phyloP scores from a whole-genome alignment of 2,888 invertebrate species.

The Tenthredo amoena region DNA sequence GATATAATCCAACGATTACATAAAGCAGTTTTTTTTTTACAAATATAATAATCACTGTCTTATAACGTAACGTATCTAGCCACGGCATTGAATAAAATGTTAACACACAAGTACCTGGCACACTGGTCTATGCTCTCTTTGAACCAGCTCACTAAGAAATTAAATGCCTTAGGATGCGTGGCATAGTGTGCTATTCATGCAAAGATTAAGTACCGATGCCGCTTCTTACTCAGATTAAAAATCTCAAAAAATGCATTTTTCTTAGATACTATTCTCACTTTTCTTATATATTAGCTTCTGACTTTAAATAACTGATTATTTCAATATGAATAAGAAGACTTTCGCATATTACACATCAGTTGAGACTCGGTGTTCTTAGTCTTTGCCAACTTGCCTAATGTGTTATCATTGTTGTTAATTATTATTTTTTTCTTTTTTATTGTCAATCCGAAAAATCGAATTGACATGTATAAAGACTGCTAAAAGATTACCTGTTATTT shows the following conservation, averaged over 20 bases:
- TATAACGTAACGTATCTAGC: conserved; percentile 69
- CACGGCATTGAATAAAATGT: conserved; percentile 65
- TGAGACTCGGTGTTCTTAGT: conserved; percentile 59
- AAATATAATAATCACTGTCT: conserved; percentile 63
- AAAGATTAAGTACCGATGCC: conserved; percentile 8
- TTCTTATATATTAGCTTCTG: neutral
- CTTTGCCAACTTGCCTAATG: conserved; percentile 68
- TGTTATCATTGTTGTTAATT: conserved; percentile 67
- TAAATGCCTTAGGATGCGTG: conserved; percentile 70
- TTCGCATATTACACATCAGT: neutral
- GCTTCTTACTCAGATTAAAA: neutral
- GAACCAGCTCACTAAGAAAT: conserved; percentile 68
- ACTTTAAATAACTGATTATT: neutral
- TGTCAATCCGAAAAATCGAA: conserved; percentile 60
- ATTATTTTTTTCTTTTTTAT: conserved; percentile 49
- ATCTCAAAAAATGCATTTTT: neutral
- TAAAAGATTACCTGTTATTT: conserved; percentile 68
- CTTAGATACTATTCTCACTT: neutral
- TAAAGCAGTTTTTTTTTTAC: conserved; percentile 57
- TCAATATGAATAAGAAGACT: neutral
- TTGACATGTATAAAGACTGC: conserved; percentile 67
- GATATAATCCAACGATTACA: conserved; percentile 59
- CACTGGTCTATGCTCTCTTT: conserved; percentile 74
- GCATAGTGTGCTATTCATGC: conserved; percentile 66
- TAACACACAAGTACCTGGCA: conserved; percentile 75